Evolutionary conservation across 1,140 invertebrate species (phyloP), one percentile per base, ranked within the genome.

Genomic region (Tenebrio molitor): DNA sequence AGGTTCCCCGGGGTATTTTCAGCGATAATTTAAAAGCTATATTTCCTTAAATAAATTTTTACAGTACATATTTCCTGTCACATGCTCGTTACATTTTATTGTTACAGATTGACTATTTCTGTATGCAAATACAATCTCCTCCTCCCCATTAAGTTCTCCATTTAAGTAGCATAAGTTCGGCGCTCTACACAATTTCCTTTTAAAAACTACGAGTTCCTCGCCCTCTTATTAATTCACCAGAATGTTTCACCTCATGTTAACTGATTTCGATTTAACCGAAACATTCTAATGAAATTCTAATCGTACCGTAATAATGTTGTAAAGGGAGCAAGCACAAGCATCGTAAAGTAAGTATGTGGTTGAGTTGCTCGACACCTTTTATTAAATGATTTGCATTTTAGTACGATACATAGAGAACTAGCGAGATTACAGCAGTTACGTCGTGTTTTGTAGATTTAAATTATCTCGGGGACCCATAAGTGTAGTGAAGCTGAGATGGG

Each of bases 21-120:
- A 63, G 17, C 64, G 71, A 73, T 73, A 75, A 75, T 75, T 75
- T 75, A 75, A 75, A 75, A 73, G 33, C 46, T 70, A 73, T 75
- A 63, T 72, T 69, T 69, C 71, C 39, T 39, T 39, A 71, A 74
- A 74, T 69, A 72, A 76, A 77, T 75, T 77, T 77, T 77, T 77
- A 76, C 74, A 76, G 74, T 77, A 77, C 71, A 77, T 77, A 74
- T 77, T 77, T 71, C 69, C 73, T 70, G 72, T 74, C 75, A 69
- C 46, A 69, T 73, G 65, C 64, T 70, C 42, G 63, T 50, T 66
- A 63, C 68, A 58, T 63, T 70, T 73, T 74, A 74, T 74, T 74
- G 69, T 74, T 74, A 74, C 69, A 71, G 41, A 74, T 62, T 71
- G 68, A 46, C 41, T 71, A 66, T 74, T 74, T 71, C 58, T 71